Percentiles rank a stretch among this genome's conserved stretches.
Evolutionary conservation across 2,797 vertebrate species (phyloP).

Genomic region (Lacerta viridis): DNA sequence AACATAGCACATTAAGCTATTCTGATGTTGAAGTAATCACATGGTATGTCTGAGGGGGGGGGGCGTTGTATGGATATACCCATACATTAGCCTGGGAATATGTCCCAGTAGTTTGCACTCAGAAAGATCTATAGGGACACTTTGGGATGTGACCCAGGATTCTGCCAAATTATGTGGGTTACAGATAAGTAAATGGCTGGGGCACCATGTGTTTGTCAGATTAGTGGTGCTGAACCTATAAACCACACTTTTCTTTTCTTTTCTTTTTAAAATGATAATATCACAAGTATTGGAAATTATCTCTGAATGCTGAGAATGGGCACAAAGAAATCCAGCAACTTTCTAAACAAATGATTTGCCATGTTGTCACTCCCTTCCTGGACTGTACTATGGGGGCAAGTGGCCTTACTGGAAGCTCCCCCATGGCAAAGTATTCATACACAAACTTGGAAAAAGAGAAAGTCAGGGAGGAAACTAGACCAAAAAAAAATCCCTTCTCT

Average conservation of each 20-base stretch:
- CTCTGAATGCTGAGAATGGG: background rate
- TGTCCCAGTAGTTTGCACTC: background rate
- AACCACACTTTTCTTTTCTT: no score
- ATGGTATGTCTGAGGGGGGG: background rate
- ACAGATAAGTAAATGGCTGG: background rate
- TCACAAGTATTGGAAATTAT: background rate
- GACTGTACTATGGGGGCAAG: background rate
- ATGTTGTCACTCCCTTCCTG: background rate
- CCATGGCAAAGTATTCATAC: background rate
- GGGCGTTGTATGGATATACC: background rate
- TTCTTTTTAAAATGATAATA: no score
- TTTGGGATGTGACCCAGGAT: background rate
- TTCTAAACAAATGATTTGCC: background rate
- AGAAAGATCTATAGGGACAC: background rate
- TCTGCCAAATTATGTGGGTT: background rate
- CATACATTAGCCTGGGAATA: background rate
- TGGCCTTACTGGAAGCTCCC: background rate
- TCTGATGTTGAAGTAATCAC: background rate
- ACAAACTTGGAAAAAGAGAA: background rate
- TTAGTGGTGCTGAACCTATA: no score
- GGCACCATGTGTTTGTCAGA: background rate
- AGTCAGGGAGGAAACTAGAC: background rate
- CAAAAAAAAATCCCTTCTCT: background rate
- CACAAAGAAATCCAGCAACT: background rate
- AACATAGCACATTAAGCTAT: background rate